These are phyloP conservation scores for Mesoligia furuncula DNA, from an alignment of 2,888 invertebrate genomes.

Conservation along the genomic window DNA sequence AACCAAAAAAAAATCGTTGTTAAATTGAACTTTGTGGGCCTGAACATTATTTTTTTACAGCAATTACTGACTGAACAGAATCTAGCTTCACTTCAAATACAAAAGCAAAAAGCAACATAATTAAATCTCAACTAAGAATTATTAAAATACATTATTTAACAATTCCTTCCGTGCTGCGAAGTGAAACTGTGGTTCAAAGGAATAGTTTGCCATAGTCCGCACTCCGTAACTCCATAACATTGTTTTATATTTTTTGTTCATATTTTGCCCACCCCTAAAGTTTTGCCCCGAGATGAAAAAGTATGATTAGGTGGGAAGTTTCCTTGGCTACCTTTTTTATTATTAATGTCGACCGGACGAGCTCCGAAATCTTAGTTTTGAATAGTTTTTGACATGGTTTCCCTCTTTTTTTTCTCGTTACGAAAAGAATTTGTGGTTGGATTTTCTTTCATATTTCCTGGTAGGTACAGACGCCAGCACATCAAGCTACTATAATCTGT, in stretches of 20 bases:
- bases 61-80: background rate
- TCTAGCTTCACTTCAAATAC: background rate
- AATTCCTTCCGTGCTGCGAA: constrained; percentile 18
- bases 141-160: constrained; percentile 45
- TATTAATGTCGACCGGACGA: constrained; percentile 60
- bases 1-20: background rate
- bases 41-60: background rate
- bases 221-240: constrained; percentile 49
- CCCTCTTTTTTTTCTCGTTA: constrained; percentile 48
- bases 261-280: constrained; percentile 57
- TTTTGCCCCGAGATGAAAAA: constrained; percentile 63
- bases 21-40: background rate
- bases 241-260: constrained; percentile 62
- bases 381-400: constrained; percentile 61
- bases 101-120: constrained; percentile 24
- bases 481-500: too few species aligned
- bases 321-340: constrained; percentile 62
- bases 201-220: constrained; percentile 45
- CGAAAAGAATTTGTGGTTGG: background rate
- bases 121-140: constrained; percentile 38
- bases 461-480: too few species aligned
- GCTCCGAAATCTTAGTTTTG: constrained; percentile 61
- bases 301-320: constrained; percentile 69
- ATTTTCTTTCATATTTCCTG: background rate
- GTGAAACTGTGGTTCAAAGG: constrained; percentile 35